phyloP scores from a whole-genome alignment of 2,113 vertebrate species.

The Poeciliopsis occidentalis region DNA sequence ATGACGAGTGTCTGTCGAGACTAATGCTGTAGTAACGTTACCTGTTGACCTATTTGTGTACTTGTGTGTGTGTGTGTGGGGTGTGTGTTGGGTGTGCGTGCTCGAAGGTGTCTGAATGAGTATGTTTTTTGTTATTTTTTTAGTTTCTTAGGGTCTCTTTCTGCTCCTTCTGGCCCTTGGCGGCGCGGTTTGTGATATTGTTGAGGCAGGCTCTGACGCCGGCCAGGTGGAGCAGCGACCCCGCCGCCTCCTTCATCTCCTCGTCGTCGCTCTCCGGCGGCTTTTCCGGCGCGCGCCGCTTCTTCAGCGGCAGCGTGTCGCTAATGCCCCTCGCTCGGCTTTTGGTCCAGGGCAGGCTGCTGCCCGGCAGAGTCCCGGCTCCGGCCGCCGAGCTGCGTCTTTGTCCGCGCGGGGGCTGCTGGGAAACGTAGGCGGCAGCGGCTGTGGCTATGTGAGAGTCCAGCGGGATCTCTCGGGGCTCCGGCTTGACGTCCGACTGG shows the following conservation, averaged over 20 bases:
- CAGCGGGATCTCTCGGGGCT: constrained; percentile 89
- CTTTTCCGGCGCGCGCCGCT: constrained; percentile 91
- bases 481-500: constrained; percentile 82
- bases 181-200: constrained; percentile 99
- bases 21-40: constrained; percentile 83
- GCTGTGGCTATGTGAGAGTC: constrained; percentile 75
- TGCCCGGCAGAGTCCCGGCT: constrained; percentile 72
- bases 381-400: constrained; percentile 73
- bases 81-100: constrained; percentile 37
- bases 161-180: constrained; percentile 99
- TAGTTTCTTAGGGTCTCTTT: constrained; percentile 95
- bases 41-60: constrained; percentile 69
- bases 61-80: neutral
- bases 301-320: constrained; percentile 97
- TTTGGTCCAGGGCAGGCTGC: constrained; percentile 93
- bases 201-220: constrained; percentile 98
- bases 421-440: constrained; percentile 83
- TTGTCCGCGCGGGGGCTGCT: constrained; percentile 81
- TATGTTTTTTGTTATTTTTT: constrained; percentile 58
- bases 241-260: constrained; percentile 99
- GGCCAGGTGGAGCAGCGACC: constrained; percentile 95
- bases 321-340: constrained; percentile 84
- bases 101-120: constrained; percentile 24
- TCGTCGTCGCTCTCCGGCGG: constrained; percentile 96
- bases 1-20: constrained; percentile 91